A percentile compares a stretch with the other conserved stretches of the same genome.
Evolutionary conservation across 1,140 invertebrate species (phyloP).

Genomic region (Macrocentrus cingulum): DNA sequence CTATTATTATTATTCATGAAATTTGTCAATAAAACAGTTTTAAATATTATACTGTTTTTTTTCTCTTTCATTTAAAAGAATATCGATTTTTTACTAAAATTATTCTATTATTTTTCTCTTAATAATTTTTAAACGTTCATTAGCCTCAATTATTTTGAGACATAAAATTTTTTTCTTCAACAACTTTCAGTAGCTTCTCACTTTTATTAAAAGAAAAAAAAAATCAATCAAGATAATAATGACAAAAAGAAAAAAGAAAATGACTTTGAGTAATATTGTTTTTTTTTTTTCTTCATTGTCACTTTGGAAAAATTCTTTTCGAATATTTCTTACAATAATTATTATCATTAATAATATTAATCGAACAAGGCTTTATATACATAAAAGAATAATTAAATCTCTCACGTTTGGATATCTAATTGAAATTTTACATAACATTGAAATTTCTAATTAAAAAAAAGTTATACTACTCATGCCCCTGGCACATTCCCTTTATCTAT

Average conservation of each 20-base stretch:
- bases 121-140: not conserved
- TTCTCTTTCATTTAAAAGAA: too few species aligned
- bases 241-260: too few species aligned
- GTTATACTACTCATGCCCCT: slow-evolving; percentile 10
- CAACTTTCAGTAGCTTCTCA: not conserved
- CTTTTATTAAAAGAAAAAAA: too few species aligned
- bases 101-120: slow-evolving; percentile 12
- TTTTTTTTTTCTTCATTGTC: not conserved
- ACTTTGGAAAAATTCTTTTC: not conserved
- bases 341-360: slow-evolving; percentile 4
- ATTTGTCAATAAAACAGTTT: too few species aligned
- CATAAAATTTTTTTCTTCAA: not conserved
- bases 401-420: slow-evolving; percentile 10
- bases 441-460: not conserved
- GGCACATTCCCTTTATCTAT: slow-evolving; percentile 13
- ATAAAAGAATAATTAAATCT: slow-evolving; percentile 21
- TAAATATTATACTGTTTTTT: too few species aligned
- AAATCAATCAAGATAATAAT: too few species aligned
- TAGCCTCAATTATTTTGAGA: not conserved
- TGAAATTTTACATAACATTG: not conserved
- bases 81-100: slow-evolving; percentile 6
- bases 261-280: too few species aligned
- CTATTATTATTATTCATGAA: too few species aligned
- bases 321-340: too few species aligned
- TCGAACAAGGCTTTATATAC: slow-evolving; percentile 17